phyloP scores from a whole-genome alignment of 2,888 invertebrate species.

The Zhengitettix transpicula region DNA sequence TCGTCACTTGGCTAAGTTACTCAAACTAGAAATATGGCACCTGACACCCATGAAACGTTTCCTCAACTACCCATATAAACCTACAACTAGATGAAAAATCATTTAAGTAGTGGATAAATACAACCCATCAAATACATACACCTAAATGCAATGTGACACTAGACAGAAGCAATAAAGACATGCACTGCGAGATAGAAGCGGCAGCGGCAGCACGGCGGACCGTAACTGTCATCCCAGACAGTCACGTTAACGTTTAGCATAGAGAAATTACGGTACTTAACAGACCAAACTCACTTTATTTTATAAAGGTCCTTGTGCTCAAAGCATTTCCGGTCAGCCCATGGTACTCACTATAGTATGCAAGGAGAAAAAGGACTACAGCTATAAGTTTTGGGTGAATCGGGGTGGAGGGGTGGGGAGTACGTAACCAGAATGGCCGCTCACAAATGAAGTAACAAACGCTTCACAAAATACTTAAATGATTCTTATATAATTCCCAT shows the following conservation, averaged over 20 bases:
- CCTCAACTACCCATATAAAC: conserved; percentile 16
- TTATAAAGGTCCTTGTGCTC: conserved; percentile 14
- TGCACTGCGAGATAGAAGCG: conserved; percentile 14
- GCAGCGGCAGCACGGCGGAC: conserved; percentile 6
- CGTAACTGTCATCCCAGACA: conserved; percentile 2
- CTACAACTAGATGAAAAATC: conserved; percentile 16
- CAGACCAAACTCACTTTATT: conserved; percentile 15
- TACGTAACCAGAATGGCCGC: conserved; percentile 16
- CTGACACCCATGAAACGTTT: conserved; percentile 14
- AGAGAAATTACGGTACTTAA: conserved; percentile 13
- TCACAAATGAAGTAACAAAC: conserved; percentile 15
- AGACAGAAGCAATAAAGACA: conserved; percentile 16
- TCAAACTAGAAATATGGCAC: conserved; percentile 16
- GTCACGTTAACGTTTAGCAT: conserved; percentile 13
- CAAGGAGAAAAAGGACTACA: conserved; percentile 14
- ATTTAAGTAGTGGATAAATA: conserved; percentile 16
- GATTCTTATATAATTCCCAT: conserved; percentile 12
- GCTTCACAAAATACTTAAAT: conserved; percentile 14
- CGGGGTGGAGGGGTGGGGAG: conserved; percentile 10
- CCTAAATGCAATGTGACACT: conserved; percentile 17
- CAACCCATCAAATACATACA: conserved; percentile 17
- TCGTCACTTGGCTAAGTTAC: conserved; percentile 12
- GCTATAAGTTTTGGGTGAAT: conserved; percentile 9
- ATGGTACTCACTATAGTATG: conserved; percentile 12
- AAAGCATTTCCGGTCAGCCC: conserved; percentile 16